Conservation (phyloP, 2,797 vertebrate species). For the Masticophis lateralis region DNA sequence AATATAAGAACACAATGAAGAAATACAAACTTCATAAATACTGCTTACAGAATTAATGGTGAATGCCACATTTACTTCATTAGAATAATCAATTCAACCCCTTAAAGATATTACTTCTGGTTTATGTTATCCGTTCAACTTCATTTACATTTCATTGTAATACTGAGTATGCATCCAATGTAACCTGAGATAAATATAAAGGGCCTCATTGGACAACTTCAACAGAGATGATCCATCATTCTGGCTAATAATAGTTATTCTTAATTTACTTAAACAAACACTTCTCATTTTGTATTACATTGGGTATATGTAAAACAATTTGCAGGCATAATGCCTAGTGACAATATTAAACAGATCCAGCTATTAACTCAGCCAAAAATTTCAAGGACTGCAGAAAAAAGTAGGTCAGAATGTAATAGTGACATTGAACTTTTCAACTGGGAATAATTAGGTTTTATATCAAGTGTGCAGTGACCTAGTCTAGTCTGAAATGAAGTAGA, state of each 20-base stretch:
- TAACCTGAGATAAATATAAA: constrained; percentile 17
- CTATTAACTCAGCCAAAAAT: constrained; percentile 44
- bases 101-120: constrained; percentile 47
- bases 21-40: constrained; percentile 53
- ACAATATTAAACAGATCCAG: constrained; percentile 49
- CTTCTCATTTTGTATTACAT: constrained; percentile 35
- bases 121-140: constrained; percentile 37
- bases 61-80: constrained; percentile 52
- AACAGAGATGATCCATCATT: constrained; percentile 44
- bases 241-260: constrained; percentile 34
- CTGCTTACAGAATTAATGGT: constrained; percentile 60
- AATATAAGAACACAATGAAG: constrained; percentile 49
- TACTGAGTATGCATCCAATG: constrained; percentile 26
- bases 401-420: constrained; percentile 80
- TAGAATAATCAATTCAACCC: constrained; percentile 55
- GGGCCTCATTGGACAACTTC: not conserved
- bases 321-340: not conserved
- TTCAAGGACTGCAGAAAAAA: constrained; percentile 66
- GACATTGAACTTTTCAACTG: constrained; percentile 85
- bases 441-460: constrained; percentile 79
- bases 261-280: constrained; percentile 49
- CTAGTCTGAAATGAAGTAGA: constrained; percentile 60
- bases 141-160: constrained; percentile 49
- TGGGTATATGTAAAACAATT: constrained; percentile 34
- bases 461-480: constrained; percentile 70